Evolutionary conservation across 1,140 invertebrate species (phyloP).

Genomic region (Neodiprion lecontei): DNA sequence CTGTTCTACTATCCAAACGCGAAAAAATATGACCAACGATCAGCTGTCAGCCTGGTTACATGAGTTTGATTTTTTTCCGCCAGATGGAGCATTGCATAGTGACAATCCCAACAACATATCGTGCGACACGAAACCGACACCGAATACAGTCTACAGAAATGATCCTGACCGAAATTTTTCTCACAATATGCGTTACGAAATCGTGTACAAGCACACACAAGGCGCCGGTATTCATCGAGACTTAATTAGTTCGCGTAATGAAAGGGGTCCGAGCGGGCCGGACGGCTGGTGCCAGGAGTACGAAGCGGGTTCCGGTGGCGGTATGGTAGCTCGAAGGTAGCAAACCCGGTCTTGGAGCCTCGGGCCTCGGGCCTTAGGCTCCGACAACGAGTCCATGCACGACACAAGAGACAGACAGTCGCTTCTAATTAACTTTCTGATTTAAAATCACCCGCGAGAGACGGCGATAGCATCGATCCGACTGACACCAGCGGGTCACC

Average conservation of each 20-base stretch:
- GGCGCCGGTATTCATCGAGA: constrained; percentile 43
- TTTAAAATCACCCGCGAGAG: constrained; percentile 47
- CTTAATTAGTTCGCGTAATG: constrained; percentile 54
- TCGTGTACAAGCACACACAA: constrained; percentile 10
- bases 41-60: too few species aligned
- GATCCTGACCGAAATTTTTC: too few species aligned
- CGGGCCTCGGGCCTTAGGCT: background rate
- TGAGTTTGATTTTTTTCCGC: too few species aligned
- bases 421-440: constrained; percentile 54
- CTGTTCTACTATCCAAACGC: too few species aligned
- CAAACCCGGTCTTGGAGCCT: constrained; percentile 10
- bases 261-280: constrained; percentile 28
- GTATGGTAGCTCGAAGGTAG: constrained; percentile 18
- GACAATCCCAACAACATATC: too few species aligned
- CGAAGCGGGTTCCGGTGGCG: constrained; percentile 4
- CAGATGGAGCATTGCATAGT: too few species aligned
- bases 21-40: too few species aligned
- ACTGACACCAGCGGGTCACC: constrained; percentile 43
- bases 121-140: too few species aligned
- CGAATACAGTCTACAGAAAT: too few species aligned
- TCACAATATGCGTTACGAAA: background rate
- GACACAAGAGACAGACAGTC: constrained; percentile 48
- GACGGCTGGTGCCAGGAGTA: constrained; percentile 12
- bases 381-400: constrained; percentile 20
- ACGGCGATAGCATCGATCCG: constrained; percentile 37